Percentiles rank a stretch among this genome's conserved stretches.
Evolutionary conservation across 2,888 invertebrate genomes (phyloP).

Genomic region (Lasioglossum figueresi): DNA sequence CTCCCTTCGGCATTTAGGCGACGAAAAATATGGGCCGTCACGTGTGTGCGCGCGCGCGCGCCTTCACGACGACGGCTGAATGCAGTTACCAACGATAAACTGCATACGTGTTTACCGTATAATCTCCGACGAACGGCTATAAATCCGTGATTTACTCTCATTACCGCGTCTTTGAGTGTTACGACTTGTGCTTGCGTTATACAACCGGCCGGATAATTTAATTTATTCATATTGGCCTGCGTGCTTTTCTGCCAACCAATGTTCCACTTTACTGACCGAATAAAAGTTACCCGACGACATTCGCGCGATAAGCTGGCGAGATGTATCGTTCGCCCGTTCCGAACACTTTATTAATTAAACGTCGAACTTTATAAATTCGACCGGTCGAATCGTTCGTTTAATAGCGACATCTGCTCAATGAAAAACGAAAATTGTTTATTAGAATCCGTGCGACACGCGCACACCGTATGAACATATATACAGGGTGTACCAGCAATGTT

Average conservation of each 20-base stretch:
- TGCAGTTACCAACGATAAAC: slow-evolving; percentile 69
- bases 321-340: slow-evolving; percentile 42
- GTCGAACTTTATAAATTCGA: slow-evolving; percentile 43
- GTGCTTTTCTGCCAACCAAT: slow-evolving; percentile 51
- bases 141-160: slow-evolving; percentile 74
- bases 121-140: slow-evolving; percentile 70
- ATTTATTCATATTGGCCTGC: slow-evolving; percentile 68
- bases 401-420: not conserved
- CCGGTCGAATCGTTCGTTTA: not conserved
- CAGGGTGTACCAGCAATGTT: too few species aligned
- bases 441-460: not conserved
- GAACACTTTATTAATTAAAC: slow-evolving; percentile 55
- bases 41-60: slow-evolving; percentile 38
- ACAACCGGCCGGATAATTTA: slow-evolving; percentile 67
- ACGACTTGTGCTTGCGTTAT: slow-evolving; percentile 64
- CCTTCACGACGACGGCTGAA: slow-evolving; percentile 49
- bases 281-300: slow-evolving; percentile 48
- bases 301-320: slow-evolving; percentile 50
- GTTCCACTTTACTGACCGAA: slow-evolving; percentile 65
- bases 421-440: not conserved
- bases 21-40: slow-evolving; percentile 70
- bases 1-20: slow-evolving; percentile 70
- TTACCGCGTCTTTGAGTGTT: slow-evolving; percentile 68
- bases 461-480: not conserved
- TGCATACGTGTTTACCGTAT: slow-evolving; percentile 72